Evolutionary conservation across 2,888 invertebrate genomes (phyloP), one percentile per base, ranked within the genome.

Genomic region (Fabriciana adippe): DNA sequence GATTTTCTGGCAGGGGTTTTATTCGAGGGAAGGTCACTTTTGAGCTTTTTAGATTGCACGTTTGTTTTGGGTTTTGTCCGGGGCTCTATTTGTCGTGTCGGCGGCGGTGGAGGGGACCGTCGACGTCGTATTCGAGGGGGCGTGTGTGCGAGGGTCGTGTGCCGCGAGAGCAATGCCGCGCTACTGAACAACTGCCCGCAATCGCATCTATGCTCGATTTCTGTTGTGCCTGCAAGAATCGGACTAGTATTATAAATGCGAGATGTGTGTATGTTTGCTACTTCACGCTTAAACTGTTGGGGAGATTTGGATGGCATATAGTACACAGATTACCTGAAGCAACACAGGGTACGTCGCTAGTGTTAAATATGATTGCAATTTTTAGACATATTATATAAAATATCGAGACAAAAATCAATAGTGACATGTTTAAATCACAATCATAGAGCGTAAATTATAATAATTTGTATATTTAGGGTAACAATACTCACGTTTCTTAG

Each of bases 191-290:
- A 70, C 77, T 90, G 87, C 0, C 93, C 93, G 73, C 93, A 93
- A 78, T 93, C 93, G 73, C 93, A 93, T 1, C 94, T 89, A 76
- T 94, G 94, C 83, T 85, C 89, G 55, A 78, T 82, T 51, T 81
- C 85, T 13, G 76, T 66, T 35, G 81, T 81, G 55, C 89, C 90
- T 90, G 78, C 8, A 53, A 45, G 21, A 26, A 18, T 1, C 26
- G 3, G 14, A 57, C n/a, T 35, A 57, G 16, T 31, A 6, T 35
- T 35, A 15, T 55, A 15, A 8, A 31, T 55, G 6, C 15, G n/a
- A 55, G 1, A 8, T 31, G 8, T 31, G 6, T 8, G 15, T 26
- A 26, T 26, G 26, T 26, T 4, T 26, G 26, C 26, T 5, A 26
- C 26, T 26, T 26, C 26, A 26, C 4, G 4, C 4, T 26, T 4